Conservation (phyloP, 2,797 vertebrate species). For the Ctenopoma kingsleyae region DNA sequence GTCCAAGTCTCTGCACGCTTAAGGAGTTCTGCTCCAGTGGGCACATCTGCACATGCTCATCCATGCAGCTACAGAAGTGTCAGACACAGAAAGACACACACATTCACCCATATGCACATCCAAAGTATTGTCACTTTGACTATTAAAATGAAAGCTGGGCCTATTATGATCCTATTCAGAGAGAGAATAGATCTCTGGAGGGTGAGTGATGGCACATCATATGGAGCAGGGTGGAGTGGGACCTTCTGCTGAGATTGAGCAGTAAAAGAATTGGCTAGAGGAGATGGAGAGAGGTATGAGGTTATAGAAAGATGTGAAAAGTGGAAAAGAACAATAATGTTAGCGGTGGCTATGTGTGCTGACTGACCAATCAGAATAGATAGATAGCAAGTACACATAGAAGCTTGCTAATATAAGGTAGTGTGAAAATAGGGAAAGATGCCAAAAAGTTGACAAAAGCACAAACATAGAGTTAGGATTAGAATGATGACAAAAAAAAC, state of each 20-base stretch:
- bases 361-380: slow-evolving; percentile 50
- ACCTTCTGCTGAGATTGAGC: slow-evolving; percentile 47
- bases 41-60: slow-evolving; percentile 83
- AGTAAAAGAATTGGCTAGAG: slow-evolving; percentile 54
- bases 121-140: slow-evolving; percentile 82
- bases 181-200: slow-evolving; percentile 76
- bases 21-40: slow-evolving; percentile 79
- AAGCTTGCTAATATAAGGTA: slow-evolving; percentile 4
- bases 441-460: slow-evolving; percentile 24
- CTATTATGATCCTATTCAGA: slow-evolving; percentile 84
- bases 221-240: slow-evolving; percentile 66
- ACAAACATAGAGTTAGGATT: neutral
- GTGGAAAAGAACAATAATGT: slow-evolving; percentile 68
- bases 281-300: slow-evolving; percentile 58
- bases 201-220: slow-evolving; percentile 83
- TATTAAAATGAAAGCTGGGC: slow-evolving; percentile 84
- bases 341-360: slow-evolving; percentile 50
- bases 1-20: slow-evolving; percentile 75
- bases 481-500: slow-evolving; percentile 9
- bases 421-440: neutral
- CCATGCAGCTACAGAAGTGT: slow-evolving; percentile 82
- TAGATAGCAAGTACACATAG: neutral
- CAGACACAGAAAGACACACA: slow-evolving; percentile 74
- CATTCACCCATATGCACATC: slow-evolving; percentile 59
- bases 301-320: slow-evolving; percentile 52